phyloP scores from a whole-genome alignment of 2,113 vertebrate genomes.

The Antigone vipio region DNA sequence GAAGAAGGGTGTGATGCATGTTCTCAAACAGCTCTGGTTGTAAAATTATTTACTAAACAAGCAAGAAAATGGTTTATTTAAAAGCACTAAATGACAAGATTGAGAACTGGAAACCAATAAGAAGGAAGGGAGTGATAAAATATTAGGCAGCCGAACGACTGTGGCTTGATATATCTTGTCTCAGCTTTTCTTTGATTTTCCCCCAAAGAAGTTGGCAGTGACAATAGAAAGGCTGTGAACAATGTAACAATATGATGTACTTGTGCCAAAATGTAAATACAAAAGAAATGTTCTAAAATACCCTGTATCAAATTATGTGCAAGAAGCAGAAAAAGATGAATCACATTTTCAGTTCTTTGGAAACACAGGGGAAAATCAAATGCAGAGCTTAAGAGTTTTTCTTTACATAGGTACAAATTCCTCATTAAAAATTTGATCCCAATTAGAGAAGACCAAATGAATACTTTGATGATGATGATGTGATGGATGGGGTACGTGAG shows the following conservation, averaged over 20 bases:
- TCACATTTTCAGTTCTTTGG: slow-evolving; percentile 32
- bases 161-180: slow-evolving; percentile 58
- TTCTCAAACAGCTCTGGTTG: background rate
- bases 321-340: slow-evolving; percentile 52
- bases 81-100: background rate
- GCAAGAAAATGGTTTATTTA: background rate
- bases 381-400: background rate
- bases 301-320: slow-evolving; percentile 60
- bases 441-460: background rate
- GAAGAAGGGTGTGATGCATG: background rate
- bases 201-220: slow-evolving; percentile 56
- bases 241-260: slow-evolving; percentile 39
- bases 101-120: background rate
- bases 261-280: slow-evolving; percentile 67
- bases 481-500: background rate
- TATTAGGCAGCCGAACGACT: slow-evolving; percentile 31
- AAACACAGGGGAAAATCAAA: slow-evolving; percentile 52
- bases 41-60: background rate
- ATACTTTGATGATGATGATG: background rate
- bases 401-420: background rate
- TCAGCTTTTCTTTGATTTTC: slow-evolving; percentile 71
- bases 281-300: slow-evolving; percentile 63
- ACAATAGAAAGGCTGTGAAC: slow-evolving; percentile 62
- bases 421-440: background rate
- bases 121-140: slow-evolving; percentile 19